phyloP scores from a whole-genome alignment of 1,140 invertebrate genomes.

The Onthophagus taurus region DNA sequence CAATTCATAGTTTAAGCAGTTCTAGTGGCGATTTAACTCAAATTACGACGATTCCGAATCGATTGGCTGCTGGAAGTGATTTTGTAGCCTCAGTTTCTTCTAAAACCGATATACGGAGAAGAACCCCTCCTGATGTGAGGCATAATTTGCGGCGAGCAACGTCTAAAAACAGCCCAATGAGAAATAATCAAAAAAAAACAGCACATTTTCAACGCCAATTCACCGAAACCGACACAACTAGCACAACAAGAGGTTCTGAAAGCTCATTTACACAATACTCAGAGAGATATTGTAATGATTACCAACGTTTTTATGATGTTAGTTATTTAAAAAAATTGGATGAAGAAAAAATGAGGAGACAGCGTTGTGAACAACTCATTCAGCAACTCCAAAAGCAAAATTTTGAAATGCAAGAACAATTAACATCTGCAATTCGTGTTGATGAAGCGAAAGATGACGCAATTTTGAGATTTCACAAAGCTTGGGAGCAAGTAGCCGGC shows the following conservation, averaged over 20 bases:
- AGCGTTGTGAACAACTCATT: constrained; percentile 69
- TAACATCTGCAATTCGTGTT: constrained; percentile 65
- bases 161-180: no score
- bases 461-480: constrained; percentile 51
- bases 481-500: constrained; percentile 38
- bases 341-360: constrained; percentile 64
- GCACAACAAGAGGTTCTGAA: no score
- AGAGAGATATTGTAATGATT: no score
- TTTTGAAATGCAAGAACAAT: constrained; percentile 64
- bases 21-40: constrained; percentile 27
- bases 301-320: no score
- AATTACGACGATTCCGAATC: constrained; percentile 21
- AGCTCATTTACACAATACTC: no score
- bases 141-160: no score
- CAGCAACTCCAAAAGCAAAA: constrained; percentile 60
- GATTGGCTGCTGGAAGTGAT: constrained; percentile 18
- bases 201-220: no score
- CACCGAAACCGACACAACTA: no score
- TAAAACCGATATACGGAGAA: no score
- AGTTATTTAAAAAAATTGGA: constrained; percentile 53
- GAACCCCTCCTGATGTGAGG: no score
- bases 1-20: constrained; percentile 19
- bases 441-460: constrained; percentile 63
- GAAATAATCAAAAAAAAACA: no score
- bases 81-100: no score